A percentile compares a stretch with the other conserved stretches of the same genome.
Conservation (phyloP, 2,113 vertebrate genomes). For the Tenebrosternarchus preto region DNA sequence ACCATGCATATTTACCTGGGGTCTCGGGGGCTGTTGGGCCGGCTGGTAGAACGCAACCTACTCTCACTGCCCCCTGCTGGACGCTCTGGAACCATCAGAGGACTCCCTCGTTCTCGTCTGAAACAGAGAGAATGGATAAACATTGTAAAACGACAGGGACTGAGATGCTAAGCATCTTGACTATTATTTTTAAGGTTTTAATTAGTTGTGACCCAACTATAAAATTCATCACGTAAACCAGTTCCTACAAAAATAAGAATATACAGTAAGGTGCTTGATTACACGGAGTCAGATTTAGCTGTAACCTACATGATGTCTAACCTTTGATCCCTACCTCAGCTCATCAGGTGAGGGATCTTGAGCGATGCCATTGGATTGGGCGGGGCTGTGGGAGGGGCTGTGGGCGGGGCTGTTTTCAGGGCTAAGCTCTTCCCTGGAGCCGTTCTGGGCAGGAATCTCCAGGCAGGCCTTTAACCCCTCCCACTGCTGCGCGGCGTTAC, state of each 20-base stretch:
- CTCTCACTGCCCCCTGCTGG: slow-evolving; percentile 65
- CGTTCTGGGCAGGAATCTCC: slow-evolving; percentile 75
- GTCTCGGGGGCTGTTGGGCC: slow-evolving; percentile 75
- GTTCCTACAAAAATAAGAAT: too few relatives aligned
- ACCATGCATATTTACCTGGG: slow-evolving; percentile 60
- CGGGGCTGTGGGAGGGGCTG: slow-evolving; percentile 80
- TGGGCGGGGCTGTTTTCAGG: slow-evolving; percentile 80
- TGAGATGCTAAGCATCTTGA: too few relatives aligned
- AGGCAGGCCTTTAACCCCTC: slow-evolving; percentile 74
- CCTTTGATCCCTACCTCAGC: slow-evolving; percentile 74
- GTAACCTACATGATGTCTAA: neutral
- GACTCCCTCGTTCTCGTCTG: slow-evolving; percentile 67
- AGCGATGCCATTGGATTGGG: slow-evolving; percentile 77
- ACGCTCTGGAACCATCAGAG: slow-evolving; percentile 68
- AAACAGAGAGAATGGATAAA: neutral
- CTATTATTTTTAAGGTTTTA: neutral
- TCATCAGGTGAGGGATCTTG: slow-evolving; percentile 84
- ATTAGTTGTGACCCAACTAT: too few relatives aligned
- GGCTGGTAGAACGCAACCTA: slow-evolving; percentile 68
- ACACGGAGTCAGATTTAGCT: too few relatives aligned
- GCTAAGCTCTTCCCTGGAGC: slow-evolving; percentile 74
- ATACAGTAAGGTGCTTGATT: too few relatives aligned
- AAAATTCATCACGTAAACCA: too few relatives aligned
- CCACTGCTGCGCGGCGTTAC: slow-evolving; percentile 91
- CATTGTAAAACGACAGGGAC: too few relatives aligned